Evolutionary conservation across 1,140 invertebrate species (phyloP), one percentile per base, ranked within the genome.

Genomic region (Aricia agestis): DNA sequence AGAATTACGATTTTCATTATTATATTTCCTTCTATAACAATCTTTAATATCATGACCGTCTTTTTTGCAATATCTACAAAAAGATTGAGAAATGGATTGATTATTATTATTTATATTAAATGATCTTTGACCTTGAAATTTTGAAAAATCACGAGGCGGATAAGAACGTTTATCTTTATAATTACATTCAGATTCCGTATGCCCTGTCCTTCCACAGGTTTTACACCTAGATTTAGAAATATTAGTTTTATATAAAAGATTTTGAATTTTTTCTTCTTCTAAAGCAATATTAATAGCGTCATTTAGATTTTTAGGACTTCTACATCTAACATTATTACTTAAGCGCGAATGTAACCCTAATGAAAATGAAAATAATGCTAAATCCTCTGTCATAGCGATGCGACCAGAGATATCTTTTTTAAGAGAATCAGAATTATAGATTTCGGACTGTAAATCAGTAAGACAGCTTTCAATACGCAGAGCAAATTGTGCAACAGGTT

Each of bases 341-440:
- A 72, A 13, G 2, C 68, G 25, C 5, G 63, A 17, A 65, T 67
- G 59, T 57, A 72, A 67, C 18, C 73, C 70, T 45, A 72, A 17
- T 4, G 57, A 66, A 13, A 75, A 75, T 15, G 70, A 67, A 25
- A 63, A 75, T n/a, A 75, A 19, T 0, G 70, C 70, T 57, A 72
- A 32, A 57, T 75, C 73, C 32, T 75, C 73, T 32, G 73, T 75
- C 70, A 75, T 75, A 57, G 70, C 67, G n/a, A 75, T 75, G 11
- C 74, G 70, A 65, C 71, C 68, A n/a, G 65, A 15, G 17, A 75
- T 57, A 31, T 75, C 74, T 19, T 72, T 74, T 25, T 74, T 71
- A 69, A 72, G 57, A 1, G 68, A 45, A 41, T 69, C 70, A 3
- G 70, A 74, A 58, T 74, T 74, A 57, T 74, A 61, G 6, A 74